A percentile compares a stretch with the other conserved stretches of the same genome.
Evolutionary conservation across 1,140 invertebrate genomes (phyloP).

Genomic region (Chironomus striatipennis): DNA sequence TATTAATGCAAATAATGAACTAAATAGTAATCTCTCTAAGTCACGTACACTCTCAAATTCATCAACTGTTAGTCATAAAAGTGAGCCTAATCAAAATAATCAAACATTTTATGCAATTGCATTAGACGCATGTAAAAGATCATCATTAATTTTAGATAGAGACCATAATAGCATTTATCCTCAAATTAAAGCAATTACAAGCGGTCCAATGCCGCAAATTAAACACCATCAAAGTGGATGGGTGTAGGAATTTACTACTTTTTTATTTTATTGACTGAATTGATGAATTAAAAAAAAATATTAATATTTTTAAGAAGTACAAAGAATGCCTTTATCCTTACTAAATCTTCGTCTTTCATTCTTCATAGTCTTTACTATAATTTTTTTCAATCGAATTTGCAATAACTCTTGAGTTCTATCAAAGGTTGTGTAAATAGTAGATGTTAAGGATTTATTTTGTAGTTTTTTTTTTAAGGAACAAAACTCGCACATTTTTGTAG

Average conservation of each 20-base stretch:
- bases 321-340: neutral
- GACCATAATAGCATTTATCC: conserved; percentile 8
- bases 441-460: neutral
- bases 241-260: neutral
- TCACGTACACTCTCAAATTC: conserved; percentile 25
- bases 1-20: conserved; percentile 21
- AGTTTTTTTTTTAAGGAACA: neutral
- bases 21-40: conserved; percentile 7
- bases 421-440: conserved; percentile 14
- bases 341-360: too few species aligned
- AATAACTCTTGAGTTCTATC: conserved; percentile 1
- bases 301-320: neutral
- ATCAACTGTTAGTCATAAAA: conserved; percentile 24
- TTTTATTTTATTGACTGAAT: neutral
- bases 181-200: neutral
- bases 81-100: neutral
- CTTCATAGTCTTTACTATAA: too few species aligned
- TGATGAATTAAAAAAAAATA: neutral
- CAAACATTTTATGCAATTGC: neutral
- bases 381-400: too few species aligned
- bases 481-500: too few species aligned
- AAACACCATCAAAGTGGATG: neutral
- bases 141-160: neutral
- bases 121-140: neutral
- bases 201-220: neutral